Evolutionary conservation across 2,888 invertebrate genomes (phyloP), one percentile per base, ranked within the genome.

Genomic region (Mesorhabditis belari): DNA sequence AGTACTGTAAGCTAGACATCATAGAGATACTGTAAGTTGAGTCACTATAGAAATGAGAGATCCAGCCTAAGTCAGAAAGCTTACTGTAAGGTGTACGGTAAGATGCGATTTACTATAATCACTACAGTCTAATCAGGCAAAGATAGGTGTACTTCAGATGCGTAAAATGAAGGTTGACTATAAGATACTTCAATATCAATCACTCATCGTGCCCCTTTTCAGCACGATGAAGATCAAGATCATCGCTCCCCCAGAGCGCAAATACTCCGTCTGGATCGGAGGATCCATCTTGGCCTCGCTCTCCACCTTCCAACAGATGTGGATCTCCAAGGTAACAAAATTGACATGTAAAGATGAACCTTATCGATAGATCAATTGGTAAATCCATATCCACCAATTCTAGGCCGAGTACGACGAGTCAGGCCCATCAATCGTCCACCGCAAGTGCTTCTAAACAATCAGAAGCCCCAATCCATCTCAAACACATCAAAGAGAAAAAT

Each of bases 211-310:
- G n/a, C n/a, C 2, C n/a, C 52, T 51, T 69, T 70, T 61, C 63
- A 71, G 70, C 74, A 86, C 86, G 57, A 86, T 87, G 86, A 87
- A 87, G 82, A 86, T 87, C 82, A 79, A 79, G 70, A 79, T 79
- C 73, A 80, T 80, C 69, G 79, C 79, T 55, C 79, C 79, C 90
- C 79, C 92, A 70, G 93, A 93, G 87, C 87, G 93, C 83, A 93
- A 93, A 85, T 93, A 93, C 87, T 92, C 92, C 81, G 92, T 93
- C 77, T 93, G 93, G 93, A 93, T 94, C 87, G 93, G 93, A 83
- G 93, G 93, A 75, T 93, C 93, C 83, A 93, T 94, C 86, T 86
- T 94, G 81, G 92, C 92, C 61, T 91, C 91, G 4, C 85, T 93
- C 77, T 88, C 89, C 82, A 89, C 90, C 82, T 88, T 91, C 87